A percentile compares a stretch with the other conserved stretches of the same genome.
Evolutionary conservation across 1,140 invertebrate genomes (phyloP).

Genomic region (Caenorhabditis latens): DNA sequence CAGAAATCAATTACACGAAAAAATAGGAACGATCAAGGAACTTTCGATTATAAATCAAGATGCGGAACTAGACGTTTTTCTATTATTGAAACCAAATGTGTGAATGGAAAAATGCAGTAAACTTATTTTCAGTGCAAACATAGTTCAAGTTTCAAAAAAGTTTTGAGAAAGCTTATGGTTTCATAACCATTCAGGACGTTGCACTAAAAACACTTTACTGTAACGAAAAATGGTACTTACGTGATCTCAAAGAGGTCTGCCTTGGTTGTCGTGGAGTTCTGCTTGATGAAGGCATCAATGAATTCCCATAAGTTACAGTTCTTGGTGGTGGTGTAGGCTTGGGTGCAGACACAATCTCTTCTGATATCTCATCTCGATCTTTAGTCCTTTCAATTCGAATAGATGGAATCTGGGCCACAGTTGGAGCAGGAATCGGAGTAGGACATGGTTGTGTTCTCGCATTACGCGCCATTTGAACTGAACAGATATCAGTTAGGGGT

Average conservation of each 20-base stretch:
- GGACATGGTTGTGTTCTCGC: slow-evolving; percentile 38
- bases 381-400: slow-evolving; percentile 31
- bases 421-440: slow-evolving; percentile 11
- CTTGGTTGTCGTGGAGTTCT: slow-evolving; percentile 17
- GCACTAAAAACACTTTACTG: not conserved
- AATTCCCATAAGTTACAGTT: slow-evolving; percentile 35
- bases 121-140: not conserved
- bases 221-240: not conserved
- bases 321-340: slow-evolving; percentile 21
- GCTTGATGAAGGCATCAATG: slow-evolving; percentile 11
- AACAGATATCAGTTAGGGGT: slow-evolving; percentile 13
- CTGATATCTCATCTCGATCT: slow-evolving; percentile 17
- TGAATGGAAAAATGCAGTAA: not conserved
- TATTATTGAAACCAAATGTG: slow-evolving; percentile 1
- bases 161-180: not conserved
- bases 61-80: not conserved
- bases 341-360: slow-evolving; percentile 20
- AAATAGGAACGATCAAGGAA: not conserved
- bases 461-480: slow-evolving; percentile 53
- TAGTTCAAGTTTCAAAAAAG: not conserved
- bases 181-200: not conserved
- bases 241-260: slow-evolving; percentile 24
- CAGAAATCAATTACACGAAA: not conserved
- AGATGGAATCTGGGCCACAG: slow-evolving; percentile 22
- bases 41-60: not conserved